Conservation (phyloP, 2,113 vertebrate genomes). For the Silurus asotus region DNA sequence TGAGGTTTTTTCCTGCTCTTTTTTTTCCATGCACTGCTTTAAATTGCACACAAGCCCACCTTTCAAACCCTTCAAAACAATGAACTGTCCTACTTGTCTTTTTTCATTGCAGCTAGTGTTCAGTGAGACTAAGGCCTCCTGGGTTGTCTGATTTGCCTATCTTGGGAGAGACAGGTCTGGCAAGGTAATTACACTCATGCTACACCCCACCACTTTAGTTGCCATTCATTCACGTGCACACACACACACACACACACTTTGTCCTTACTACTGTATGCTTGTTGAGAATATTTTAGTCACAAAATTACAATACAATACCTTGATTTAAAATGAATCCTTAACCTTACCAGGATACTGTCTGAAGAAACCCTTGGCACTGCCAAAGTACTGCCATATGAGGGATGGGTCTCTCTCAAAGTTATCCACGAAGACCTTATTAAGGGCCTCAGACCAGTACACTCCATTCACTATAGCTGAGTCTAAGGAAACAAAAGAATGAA, state of each 20-base stretch:
- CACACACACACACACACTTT: not conserved
- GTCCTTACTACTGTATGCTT: not conserved
- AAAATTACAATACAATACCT: not conserved
- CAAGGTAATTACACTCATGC: not conserved
- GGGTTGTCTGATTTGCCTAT: slow-evolving; percentile 2
- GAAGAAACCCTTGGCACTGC: slow-evolving; percentile 98
- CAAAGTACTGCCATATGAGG: slow-evolving; percentile 98
- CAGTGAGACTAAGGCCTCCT: not conserved
- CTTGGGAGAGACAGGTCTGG: not conserved
- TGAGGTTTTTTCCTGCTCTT: too few species aligned
- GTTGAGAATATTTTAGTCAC: not conserved
- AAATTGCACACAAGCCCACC: too few species aligned
- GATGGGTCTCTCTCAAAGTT: slow-evolving; percentile 97
- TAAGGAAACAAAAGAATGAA: slow-evolving; percentile 56
- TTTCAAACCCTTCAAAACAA: not conserved
- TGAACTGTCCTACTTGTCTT: not conserved
- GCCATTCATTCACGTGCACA: not conserved
- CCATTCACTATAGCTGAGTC: slow-evolving; percentile 97
- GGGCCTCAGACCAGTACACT: slow-evolving; percentile 96
- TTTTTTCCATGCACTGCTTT: too few species aligned
- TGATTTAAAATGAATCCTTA: not conserved
- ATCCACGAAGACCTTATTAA: slow-evolving; percentile 97
- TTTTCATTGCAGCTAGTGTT: not conserved
- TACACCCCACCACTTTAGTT: not conserved
- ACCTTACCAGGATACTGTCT: slow-evolving; percentile 93